Base-by-base conservation (phyloP, 2,113 vertebrate genomes). In the Chunga burmeisteri region DNA sequence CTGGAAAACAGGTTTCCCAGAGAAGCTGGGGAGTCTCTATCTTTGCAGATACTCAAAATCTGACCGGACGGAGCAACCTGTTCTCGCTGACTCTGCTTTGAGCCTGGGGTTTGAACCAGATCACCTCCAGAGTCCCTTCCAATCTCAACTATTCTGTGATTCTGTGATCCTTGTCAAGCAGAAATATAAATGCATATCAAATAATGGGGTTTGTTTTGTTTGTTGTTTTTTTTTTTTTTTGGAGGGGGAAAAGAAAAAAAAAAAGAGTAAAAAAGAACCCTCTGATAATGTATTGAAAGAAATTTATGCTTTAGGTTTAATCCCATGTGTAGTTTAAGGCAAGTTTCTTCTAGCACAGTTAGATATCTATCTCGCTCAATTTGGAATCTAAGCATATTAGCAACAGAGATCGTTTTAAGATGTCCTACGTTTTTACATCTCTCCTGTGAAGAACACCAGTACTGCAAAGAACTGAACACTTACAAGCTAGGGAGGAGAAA, bases 261-360 rank as follows among this genome's bases (percentile, higher is more conserved):
- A 2, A 3, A 6, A 10, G 2, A 25, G 9, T 10, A 83, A 55
- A 40, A 16, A 83, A 80, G 32, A 73, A 34, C 8, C 5, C 73
- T 92, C 46, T 82, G 47, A 58, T 32, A 75, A 88, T 6, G 6
- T n/a, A 19, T 1, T 53, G 70, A 71, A 66, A 88, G 30, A 29
- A 71, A 94, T 27, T 1, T 1, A 58, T 62, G 49, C 22, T 77
- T 74, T 66, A 85, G 36, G 79, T 88, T 93, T 90, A 90, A 93
- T 79, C 62, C 61, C 86, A 67, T 47, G 47, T 34, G 65, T 52
- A 72, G 47, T 88, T 90, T 94, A 96, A 96, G 95, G 94, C 88
- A 94, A 92, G 53, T 86, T 94, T 89, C 77, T 58, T 91, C 85
- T 61, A 8, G 58, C 29, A 92, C 74, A 73, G 15, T 74, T 91